Evolutionary conservation across 35 echinoderm and acorn worm species (phyloP).

Genomic region (Apostichopus californicus): DNA sequence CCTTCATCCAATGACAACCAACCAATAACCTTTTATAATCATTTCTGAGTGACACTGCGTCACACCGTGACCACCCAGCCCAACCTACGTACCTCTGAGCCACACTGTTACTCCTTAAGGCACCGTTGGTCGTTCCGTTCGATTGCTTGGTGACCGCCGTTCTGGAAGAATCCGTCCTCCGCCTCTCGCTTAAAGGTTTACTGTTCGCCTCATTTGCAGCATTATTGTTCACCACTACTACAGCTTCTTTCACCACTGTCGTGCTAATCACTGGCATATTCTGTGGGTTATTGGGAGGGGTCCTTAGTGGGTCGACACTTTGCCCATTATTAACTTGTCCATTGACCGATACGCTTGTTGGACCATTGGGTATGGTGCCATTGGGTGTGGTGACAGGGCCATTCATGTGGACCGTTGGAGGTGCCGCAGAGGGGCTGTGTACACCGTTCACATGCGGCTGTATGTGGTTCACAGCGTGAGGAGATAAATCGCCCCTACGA

Average conservation of each 20-base stretch:
- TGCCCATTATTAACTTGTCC: constrained; percentile 22
- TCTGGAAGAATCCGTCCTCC: constrained; percentile 9
- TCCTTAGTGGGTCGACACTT: neutral
- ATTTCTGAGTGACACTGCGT: no score
- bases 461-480: constrained; percentile 21
- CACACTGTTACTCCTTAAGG: constrained; percentile 29
- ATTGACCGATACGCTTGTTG: constrained; percentile 7
- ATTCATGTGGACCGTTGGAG: neutral
- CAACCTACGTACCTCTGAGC: neutral
- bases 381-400: constrained; percentile 13
- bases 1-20: no score
- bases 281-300: neutral
- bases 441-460: constrained; percentile 41
- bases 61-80: no score
- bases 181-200: constrained; percentile 43
- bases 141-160: constrained; percentile 22
- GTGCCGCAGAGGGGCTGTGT: constrained; percentile 17
- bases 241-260: constrained; percentile 45
- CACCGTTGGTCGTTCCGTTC: constrained; percentile 53
- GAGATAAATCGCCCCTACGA: neutral
- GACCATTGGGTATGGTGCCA: constrained; percentile 16
- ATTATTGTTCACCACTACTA: constrained; percentile 24
- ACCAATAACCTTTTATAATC: no score
- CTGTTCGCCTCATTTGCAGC: constrained; percentile 26
- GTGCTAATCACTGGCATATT: neutral